A percentile compares a stretch with the other conserved stretches of the same genome.
Evolutionary conservation across 2,888 invertebrate genomes (phyloP).

Genomic region (Cephus rjabovi): DNA sequence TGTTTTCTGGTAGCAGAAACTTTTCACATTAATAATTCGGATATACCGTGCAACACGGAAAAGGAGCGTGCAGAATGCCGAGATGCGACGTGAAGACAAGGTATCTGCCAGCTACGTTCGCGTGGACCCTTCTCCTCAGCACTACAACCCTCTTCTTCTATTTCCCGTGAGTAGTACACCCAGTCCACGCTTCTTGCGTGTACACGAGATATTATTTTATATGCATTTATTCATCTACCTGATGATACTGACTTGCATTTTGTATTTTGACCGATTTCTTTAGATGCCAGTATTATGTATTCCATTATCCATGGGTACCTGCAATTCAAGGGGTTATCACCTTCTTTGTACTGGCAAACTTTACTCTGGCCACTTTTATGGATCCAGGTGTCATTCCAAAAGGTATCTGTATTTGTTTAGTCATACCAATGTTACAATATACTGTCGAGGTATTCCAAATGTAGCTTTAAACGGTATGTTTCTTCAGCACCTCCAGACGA

Average conservation of each 20-base stretch:
- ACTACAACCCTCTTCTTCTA: conserved; percentile 96
- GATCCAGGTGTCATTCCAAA: conserved; percentile 98
- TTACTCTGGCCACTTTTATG: conserved; percentile 99
- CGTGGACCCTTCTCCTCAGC: conserved; percentile 95
- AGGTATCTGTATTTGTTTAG: conserved; percentile 72
- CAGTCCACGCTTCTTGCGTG: conserved; percentile 9
- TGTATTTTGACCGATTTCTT: conserved; percentile 52
- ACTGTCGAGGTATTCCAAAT: not conserved
- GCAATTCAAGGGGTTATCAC: conserved; percentile 95
- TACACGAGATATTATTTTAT: not conserved
- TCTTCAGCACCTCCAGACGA: conserved; percentile 91
- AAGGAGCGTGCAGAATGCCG: conserved; percentile 77
- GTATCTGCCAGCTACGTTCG: conserved; percentile 98
- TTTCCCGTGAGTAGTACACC: conserved; percentile 87
- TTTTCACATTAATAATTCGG: conserved; percentile 46
- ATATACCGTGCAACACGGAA: conserved; percentile 10
- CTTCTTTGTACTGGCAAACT: conserved; percentile 98
- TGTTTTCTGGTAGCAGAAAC: conserved; percentile 65
- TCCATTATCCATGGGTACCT: conserved; percentile 88
- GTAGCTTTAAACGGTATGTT: not conserved
- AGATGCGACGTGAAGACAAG: conserved; percentile 97
- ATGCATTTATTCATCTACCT: not conserved
- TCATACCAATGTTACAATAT: not conserved
- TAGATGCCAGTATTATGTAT: conserved; percentile 90
- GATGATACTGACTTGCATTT: not conserved